These are phyloP conservation scores for Falco naumanni DNA, from an alignment of 2,797 vertebrate genomes.

Conservation along the genomic window DNA sequence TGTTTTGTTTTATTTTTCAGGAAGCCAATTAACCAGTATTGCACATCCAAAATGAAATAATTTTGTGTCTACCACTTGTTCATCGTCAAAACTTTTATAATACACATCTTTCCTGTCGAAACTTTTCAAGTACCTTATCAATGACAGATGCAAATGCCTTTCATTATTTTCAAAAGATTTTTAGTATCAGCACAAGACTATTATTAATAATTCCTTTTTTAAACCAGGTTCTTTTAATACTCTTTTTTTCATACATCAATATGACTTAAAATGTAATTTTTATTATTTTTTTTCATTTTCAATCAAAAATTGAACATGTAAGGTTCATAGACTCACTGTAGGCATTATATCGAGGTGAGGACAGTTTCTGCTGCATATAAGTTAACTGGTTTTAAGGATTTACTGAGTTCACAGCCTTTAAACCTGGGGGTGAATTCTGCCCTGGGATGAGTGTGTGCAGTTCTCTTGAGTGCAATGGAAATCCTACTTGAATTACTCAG, in stretches of 20 bases:
- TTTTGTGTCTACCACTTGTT: background rate
- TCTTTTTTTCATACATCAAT: background rate
- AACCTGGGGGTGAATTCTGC: background rate
- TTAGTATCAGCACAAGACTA: background rate
- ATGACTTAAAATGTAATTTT: background rate
- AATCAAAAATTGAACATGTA: background rate
- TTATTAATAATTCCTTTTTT: background rate
- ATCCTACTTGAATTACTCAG: background rate
- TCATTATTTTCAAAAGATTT: background rate
- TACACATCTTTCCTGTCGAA: background rate
- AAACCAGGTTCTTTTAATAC: background rate
- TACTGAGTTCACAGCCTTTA: background rate
- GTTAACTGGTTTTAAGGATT: background rate
- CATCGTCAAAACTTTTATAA: background rate
- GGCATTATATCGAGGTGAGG: background rate
- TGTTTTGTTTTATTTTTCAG: background rate
- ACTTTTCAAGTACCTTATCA: background rate
- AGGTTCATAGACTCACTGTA: background rate
- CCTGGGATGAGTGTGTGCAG: background rate
- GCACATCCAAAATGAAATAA: background rate
- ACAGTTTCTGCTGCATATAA: background rate
- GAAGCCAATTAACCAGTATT: background rate
- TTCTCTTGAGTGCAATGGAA: background rate
- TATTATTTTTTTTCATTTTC: background rate
- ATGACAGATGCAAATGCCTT: background rate